Conservation (phyloP, 2,888 invertebrate genomes). For the Eupithecia subumbrata region DNA sequence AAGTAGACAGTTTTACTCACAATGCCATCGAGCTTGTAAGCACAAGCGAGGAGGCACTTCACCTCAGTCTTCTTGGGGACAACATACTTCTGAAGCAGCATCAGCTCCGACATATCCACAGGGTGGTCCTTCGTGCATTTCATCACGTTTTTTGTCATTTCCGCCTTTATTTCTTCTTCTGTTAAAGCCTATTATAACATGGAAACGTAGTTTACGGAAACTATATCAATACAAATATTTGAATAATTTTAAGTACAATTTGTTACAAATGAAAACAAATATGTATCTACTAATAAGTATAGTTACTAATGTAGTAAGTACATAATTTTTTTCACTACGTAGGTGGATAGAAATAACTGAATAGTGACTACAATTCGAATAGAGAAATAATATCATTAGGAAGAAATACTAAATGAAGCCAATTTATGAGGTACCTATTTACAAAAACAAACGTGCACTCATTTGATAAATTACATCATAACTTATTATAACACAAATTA, state of each 20-base stretch:
- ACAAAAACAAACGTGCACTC: too few species aligned
- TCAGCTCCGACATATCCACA: conserved; percentile 63
- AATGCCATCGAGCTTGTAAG: conserved; percentile 66
- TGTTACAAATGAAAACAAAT: too few species aligned
- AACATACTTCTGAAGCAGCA: conserved; percentile 57
- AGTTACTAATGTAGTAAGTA: too few species aligned
- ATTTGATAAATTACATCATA: too few species aligned
- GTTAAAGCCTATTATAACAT: conserved; percentile 47
- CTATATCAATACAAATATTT: not conserved
- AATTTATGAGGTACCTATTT: too few species aligned
- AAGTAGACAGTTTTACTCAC: conserved; percentile 53
- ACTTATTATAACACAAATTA: too few species aligned
- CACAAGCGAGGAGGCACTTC: conserved; percentile 79
- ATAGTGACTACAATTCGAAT: not conserved
- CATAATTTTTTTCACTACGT: too few species aligned
- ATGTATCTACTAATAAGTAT: too few species aligned
- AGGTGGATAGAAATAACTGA: not conserved
- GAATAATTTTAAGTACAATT: too few species aligned
- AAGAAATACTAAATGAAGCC: too few species aligned
- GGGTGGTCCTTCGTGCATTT: conserved; percentile 62
- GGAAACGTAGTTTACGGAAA: not conserved
- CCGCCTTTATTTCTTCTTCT: conserved; percentile 65
- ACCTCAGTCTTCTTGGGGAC: conserved; percentile 70
- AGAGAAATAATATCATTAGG: not conserved
- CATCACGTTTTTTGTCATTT: conserved; percentile 63